phyloP scores from a whole-genome alignment of 2,888 invertebrate species.

The Caenorhabditis uteleia region DNA sequence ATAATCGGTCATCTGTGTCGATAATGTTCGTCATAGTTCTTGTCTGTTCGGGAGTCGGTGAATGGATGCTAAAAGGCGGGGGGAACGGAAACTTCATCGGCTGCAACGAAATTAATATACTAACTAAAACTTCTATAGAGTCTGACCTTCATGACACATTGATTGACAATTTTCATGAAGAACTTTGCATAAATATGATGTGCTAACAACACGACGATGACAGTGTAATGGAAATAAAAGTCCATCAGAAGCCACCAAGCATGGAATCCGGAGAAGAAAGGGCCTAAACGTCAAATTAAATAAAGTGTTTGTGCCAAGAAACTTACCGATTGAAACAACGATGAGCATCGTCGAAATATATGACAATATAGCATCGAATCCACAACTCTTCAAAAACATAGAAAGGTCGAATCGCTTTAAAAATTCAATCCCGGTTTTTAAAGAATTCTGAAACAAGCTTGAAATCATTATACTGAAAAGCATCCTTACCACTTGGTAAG shows the following conservation, averaged over 20 bases:
- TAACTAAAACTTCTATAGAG: not conserved
- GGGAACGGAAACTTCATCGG: conserved; percentile 50
- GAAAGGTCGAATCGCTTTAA: not conserved
- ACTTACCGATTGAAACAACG: conserved; percentile 15
- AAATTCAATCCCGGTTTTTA: conserved; percentile 11
- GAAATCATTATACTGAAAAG: not conserved
- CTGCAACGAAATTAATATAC: conserved; percentile 18
- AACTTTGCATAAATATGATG: conserved; percentile 33
- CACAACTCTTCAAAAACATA: conserved; percentile 5
- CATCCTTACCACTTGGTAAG: conserved; percentile 14
- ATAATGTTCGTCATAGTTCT: conserved; percentile 50
- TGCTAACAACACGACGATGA: conserved; percentile 17
- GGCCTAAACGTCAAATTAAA: conserved; percentile 11
- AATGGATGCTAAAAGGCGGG: conserved; percentile 42
- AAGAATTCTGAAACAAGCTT: conserved; percentile 10
- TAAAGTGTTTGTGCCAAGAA: too few relatives aligned
- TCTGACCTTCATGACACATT: conserved; percentile 36
- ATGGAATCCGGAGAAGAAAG: conserved; percentile 32
- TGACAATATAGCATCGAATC: conserved; percentile 8
- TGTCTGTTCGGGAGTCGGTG: conserved; percentile 47
- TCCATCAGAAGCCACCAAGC: conserved; percentile 33
- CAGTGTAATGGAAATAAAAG: conserved; percentile 19
- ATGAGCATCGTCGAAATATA: conserved; percentile 6
- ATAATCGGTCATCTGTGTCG: conserved; percentile 31
- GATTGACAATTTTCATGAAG: conserved; percentile 32